Evolutionary conservation across 2,113 vertebrate species (phyloP).

Genomic region (Dunckerocampus dactyliophorus): DNA sequence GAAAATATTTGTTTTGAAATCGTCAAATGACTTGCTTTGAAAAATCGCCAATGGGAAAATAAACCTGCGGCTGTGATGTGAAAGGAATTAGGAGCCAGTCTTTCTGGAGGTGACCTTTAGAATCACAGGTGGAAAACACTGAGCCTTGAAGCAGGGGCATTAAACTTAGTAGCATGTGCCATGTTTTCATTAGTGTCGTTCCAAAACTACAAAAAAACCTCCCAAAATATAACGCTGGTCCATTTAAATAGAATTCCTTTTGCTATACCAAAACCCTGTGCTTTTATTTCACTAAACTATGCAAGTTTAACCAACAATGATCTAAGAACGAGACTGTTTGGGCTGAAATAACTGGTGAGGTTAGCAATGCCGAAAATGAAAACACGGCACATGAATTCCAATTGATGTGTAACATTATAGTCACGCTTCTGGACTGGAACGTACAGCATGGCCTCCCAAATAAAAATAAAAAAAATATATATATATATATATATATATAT

Average conservation of each 20-base stretch:
- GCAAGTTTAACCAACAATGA: neutral
- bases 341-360: neutral
- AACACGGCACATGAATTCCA: constrained; percentile 51
- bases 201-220: too few relatives aligned
- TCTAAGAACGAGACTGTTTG: neutral
- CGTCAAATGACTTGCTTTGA: neutral
- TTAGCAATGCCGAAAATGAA: constrained; percentile 29
- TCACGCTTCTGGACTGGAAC: constrained; percentile 37
- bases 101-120: constrained; percentile 24
- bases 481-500: constrained; percentile 46
- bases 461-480: constrained; percentile 60
- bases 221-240: neutral
- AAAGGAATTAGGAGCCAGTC: constrained; percentile 28
- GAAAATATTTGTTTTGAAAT: neutral
- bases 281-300: constrained; percentile 17
- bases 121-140: neutral
- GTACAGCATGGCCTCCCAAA: constrained; percentile 17
- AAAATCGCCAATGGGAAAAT: neutral
- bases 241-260: neutral
- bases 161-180: constrained; percentile 29
- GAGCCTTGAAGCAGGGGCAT: constrained; percentile 8
- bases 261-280: constrained; percentile 26
- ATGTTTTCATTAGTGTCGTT: constrained; percentile 40
- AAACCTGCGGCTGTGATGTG: constrained; percentile 12
- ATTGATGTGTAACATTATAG: constrained; percentile 16